A percentile compares a stretch with the other conserved stretches of the same genome.
phyloP scores from a whole-genome alignment of 2,113 vertebrate species.

The Chloroceryle aenea region DNA sequence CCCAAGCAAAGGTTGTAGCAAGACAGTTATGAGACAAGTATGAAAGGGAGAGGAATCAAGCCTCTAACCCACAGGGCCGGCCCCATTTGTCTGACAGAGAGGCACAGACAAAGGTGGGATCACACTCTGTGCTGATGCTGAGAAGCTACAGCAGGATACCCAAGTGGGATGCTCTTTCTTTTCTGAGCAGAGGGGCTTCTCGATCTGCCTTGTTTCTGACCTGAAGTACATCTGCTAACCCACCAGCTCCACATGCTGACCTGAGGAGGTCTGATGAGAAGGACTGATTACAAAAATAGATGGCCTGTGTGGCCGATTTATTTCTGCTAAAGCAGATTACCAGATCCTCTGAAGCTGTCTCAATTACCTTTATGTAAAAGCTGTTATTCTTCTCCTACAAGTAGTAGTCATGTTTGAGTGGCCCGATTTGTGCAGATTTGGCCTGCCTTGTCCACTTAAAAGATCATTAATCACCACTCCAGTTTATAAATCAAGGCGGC shows the following conservation, averaged over 20 bases:
- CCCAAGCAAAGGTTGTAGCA: rapidly evolving
- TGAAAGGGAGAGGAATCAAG: not conserved
- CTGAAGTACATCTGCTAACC: not conserved
- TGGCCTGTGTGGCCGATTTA: slow-evolving; percentile 80
- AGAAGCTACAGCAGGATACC: not conserved
- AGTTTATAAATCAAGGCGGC: slow-evolving; percentile 96
- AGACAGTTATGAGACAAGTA: not conserved
- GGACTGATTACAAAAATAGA: slow-evolving; percentile 74
- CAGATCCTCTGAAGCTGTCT: slow-evolving; percentile 71
- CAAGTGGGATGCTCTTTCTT: not conserved
- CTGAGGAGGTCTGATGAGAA: slow-evolving; percentile 66
- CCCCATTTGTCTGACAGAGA: not conserved
- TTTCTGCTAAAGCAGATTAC: slow-evolving; percentile 81
- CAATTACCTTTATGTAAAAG: slow-evolving; percentile 77
- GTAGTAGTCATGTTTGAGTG: slow-evolving; percentile 82
- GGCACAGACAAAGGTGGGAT: not conserved
- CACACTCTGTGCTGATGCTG: rapidly evolving
- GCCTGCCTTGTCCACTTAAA: slow-evolving; percentile 94
- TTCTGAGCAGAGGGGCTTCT: not conserved
- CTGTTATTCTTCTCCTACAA: slow-evolving; percentile 81
- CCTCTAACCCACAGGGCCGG: not conserved
- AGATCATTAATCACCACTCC: slow-evolving; percentile 93
- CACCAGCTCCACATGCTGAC: slow-evolving; percentile 18
- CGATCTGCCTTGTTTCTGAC: not conserved
- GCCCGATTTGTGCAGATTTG: slow-evolving; percentile 80